These are phyloP conservation scores for Holotrichia oblita DNA, from an alignment of 1,140 invertebrate genomes.

Conservation along the genomic window DNA sequence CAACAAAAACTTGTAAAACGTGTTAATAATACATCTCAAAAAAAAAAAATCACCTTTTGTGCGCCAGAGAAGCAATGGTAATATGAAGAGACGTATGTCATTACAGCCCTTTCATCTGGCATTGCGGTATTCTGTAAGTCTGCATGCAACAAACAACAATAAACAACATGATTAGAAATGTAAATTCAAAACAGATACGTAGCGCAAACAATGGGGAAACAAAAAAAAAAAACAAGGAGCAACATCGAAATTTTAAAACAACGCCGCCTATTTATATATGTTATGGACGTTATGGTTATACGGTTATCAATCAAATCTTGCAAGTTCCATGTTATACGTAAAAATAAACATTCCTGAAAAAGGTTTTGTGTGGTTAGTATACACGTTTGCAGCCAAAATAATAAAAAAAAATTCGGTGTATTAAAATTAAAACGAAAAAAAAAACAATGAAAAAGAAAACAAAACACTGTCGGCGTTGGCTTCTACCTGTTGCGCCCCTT, in stretches of 20 bases:
- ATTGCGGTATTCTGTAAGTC: constrained; percentile 98
- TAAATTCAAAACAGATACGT: background rate
- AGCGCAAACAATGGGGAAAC: background rate
- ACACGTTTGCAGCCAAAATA: constrained; percentile 12
- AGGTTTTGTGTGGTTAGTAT: constrained; percentile 11
- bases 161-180: constrained; percentile 36
- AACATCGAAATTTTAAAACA: background rate
- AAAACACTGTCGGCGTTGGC: constrained; percentile 50
- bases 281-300: background rate
- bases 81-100: constrained; percentile 99
- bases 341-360: constrained; percentile 5
- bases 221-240: background rate
- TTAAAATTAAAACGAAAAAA: too few relatives aligned
- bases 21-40: constrained; percentile 38
- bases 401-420: too few relatives aligned
- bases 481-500: constrained; percentile 95
- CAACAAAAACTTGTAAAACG: constrained; percentile 5
- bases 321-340: background rate
- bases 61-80: constrained; percentile 99
- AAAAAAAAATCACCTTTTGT: constrained; percentile 90
- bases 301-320: constrained; percentile 1
- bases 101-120: constrained; percentile 98
- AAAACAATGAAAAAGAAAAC: constrained; percentile 31
- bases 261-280: too few relatives aligned
- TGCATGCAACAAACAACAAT: constrained; percentile 67